A percentile compares a stretch with the other conserved stretches of the same genome.
phyloP scores from a whole-genome alignment of 2,797 vertebrate genomes.

The Semaprochilodus insignis region DNA sequence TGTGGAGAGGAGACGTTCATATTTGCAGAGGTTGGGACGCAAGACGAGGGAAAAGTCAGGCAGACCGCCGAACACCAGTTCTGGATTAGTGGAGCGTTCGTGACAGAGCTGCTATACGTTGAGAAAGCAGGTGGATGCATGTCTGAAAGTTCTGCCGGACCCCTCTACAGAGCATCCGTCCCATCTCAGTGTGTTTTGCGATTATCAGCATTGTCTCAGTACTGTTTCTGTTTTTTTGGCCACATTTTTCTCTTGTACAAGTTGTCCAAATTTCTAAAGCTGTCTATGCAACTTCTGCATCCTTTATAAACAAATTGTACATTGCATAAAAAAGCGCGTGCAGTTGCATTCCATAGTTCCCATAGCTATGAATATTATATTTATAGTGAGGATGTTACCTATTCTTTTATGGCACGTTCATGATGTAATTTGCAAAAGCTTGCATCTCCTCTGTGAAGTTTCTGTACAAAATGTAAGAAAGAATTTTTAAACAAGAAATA shows the following conservation, averaged over 20 bases:
- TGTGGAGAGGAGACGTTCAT: background rate
- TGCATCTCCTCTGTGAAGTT: conserved; percentile 92
- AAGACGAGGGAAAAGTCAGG: background rate
- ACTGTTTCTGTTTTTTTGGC: conserved; percentile 42
- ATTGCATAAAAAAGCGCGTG: conserved; percentile 75
- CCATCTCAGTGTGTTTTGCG: conserved; percentile 42
- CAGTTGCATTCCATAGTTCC: conserved; percentile 78
- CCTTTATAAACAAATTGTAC: conserved; percentile 82
- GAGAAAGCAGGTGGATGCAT: conserved; percentile 27
- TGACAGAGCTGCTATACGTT: conserved; percentile 5
- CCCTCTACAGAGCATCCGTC: background rate
- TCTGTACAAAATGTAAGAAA: conserved; percentile 98
- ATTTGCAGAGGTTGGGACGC: background rate
- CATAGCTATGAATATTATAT: conserved; percentile 75
- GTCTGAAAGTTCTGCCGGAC: background rate
- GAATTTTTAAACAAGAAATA: conserved; percentile 99
- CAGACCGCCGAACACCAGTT: background rate
- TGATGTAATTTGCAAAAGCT: conserved; percentile 86
- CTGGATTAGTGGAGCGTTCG: background rate
- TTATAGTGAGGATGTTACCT: conserved; percentile 86
- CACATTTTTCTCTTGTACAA: conserved; percentile 56
- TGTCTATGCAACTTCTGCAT: conserved; percentile 94
- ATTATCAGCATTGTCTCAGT: conserved; percentile 43
- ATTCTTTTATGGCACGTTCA: conserved; percentile 75
- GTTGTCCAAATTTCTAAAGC: conserved; percentile 79